Base-by-base conservation (phyloP, 2,888 invertebrate species). In the Ornithoptera priamus region DNA sequence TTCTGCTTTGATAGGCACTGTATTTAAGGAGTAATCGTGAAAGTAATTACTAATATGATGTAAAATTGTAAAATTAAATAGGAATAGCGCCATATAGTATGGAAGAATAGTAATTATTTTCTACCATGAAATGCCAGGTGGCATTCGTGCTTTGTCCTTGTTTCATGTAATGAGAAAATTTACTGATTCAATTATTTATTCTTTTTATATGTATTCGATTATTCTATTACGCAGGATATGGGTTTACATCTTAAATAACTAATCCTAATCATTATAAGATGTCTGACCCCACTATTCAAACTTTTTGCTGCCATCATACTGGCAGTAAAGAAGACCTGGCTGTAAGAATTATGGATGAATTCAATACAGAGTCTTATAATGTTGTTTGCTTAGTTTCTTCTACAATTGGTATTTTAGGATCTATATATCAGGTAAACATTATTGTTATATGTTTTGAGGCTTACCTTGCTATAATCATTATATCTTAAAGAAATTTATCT, bases 211-310 rank as follows among this genome's bases (percentile, higher is more conserved):
- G 0, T 46, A 15, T 46, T 12, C 15, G 30, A 12, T 46, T 46
- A 46, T 46, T 46, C 12, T 12, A 46, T 46, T 46, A 46, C 46
- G 15, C 46, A 46, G 46, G 12, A 46, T 46, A 46, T 46, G 46
- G 15, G 15, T 46, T 46, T 22, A 24, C 57, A 58, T 7, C 10
- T 58, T 15, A 5, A 22, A 58, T 22, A 20, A 24, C 2, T 58
- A 22, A 57, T 18, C 12, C 39, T 22, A 68, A 63, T 46, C 64
- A 10, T n/a, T 62, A 69, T 53, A 57, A 69, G 20, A 71, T 96
- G 97, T 96, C 96, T 53, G 97, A 97, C 87, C 97, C 97, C 67
- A 96, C 96, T 58, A 96, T 97, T 78, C 97, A 97, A 92, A 96
- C 96, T 18, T 96, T 96, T 83, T 95, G 95, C 84, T 97, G 97